Evolutionary conservation across 2,113 vertebrate genomes (phyloP), one percentile per base, ranked within the genome.

Genomic region (Grammomys dolichurus): DNA sequence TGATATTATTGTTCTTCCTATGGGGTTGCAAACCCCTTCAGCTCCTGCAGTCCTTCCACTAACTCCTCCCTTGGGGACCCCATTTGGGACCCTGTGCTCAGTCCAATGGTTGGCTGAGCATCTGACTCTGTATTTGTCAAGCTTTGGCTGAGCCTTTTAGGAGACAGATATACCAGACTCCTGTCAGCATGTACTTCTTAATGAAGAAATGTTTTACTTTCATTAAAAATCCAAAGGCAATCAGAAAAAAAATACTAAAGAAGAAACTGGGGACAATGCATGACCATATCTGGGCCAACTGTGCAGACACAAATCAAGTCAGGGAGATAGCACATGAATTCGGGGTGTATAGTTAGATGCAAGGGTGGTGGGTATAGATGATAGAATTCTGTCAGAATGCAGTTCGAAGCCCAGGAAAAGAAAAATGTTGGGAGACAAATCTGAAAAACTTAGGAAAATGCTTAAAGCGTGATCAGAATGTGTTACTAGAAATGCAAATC

Each of bases 361-460:
- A 65, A 11, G 13, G 2, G 1, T 80, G 17, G 26, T 88, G 13
- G 43, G 70, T 80, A 56, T 63, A 51, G 19, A 16, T 81, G 43
- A 16, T 43, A 76, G 40, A 36, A 46, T 9, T 97, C 86, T 75
- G 54, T 9, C 36, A 89, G n/a, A 8, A 36, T 26, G 46, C 4
- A 33, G 26, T 77, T 96, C 93, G 43, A 48, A 86, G 26, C 26
- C 58, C 65, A 73, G 60, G 33, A 76, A 88, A 33, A 63, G 11
- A 65, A 60, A 51, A 56, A 65, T 91, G 4, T 40, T 87, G n/a
- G 20, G 69, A 46, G 89, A 73, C 73, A 94, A 91, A 87, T 51
- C 26, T 8, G 13, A 31, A 46, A 43, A 60, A 7, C 36, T 33
- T 10, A 11, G 10, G 54, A 93, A 72, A 58, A 86, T 54, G 11